Conservation (phyloP, 2,113 vertebrate genomes). For the Toxotes chatareus region DNA sequence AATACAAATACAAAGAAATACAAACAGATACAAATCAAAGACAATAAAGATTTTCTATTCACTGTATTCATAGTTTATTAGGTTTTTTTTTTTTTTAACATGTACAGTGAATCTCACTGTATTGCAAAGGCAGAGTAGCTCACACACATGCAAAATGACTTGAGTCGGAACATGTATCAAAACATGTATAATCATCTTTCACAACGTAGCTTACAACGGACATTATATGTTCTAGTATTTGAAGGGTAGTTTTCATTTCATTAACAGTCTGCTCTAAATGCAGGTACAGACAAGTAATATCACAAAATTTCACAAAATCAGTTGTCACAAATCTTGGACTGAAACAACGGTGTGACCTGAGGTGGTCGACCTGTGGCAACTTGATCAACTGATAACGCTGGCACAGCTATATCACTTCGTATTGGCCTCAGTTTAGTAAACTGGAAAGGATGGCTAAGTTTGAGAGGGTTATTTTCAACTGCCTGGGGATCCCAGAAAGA, state of each 20-base stretch:
- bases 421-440: conserved; percentile 47
- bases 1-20: too few relatives aligned
- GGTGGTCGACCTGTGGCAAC: conserved; percentile 32
- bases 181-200: neutral
- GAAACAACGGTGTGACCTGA: conserved; percentile 42
- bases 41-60: neutral
- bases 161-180: neutral
- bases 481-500: conserved; percentile 52
- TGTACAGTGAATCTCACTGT: too few relatives aligned
- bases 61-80: neutral
- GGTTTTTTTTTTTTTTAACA: neutral
- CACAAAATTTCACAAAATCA: neutral
- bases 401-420: conserved; percentile 19
- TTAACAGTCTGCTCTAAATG: neutral
- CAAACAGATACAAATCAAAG: too few relatives aligned
- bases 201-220: neutral
- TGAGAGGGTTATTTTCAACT: neutral
- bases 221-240: neutral
- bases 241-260: neutral
- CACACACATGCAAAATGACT: neutral
- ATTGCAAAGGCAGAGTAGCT: neutral
- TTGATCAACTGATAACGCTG: conserved; percentile 48
- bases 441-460: neutral
- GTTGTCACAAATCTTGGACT: conserved; percentile 7
- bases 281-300: neutral